Evolutionary conservation across 2,888 invertebrate species (phyloP), one percentile per base, ranked within the genome.

Genomic region (Elegia similella): DNA sequence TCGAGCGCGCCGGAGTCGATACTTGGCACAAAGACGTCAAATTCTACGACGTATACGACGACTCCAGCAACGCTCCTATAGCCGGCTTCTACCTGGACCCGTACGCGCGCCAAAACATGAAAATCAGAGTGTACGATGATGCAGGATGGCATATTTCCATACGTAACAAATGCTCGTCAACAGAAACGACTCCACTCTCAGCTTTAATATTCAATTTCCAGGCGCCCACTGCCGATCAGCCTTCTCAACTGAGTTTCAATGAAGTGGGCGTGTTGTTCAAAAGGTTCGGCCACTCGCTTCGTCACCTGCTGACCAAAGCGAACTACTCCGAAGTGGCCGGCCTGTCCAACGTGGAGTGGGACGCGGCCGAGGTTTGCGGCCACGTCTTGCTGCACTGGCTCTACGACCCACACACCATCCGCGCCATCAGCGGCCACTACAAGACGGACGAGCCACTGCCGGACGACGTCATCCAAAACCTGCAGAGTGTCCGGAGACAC

Each of bases 321-420:
- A 95, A 95, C 13, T 97, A 96, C 81, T 93, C 95, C 0, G 97
- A 98, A 79, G 93, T 98, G 0, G 94, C 97, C 2, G 98, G 98
- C 0, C 86, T 96, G 17, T 95, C 95, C 0, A 97, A 96, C 78
- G 93, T 98, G 0, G 99, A 99, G 88, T 98, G 98, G 97, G 99
- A 99, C 83, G 96, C 97, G 0, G 95, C 96, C 0, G 95, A 96
- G 75, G 94, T 98, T 0, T 95, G 96, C 61, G 95, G 96, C 0
- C 93, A 96, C 69, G 96, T 99, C 56, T 93, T 99, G 93, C 92
- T 93, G 0, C 95, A 95, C 75, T 97, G 97, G 95, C 83, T 97
- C 7, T 94, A 94, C 64, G 95, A 96, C 67, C 92, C 94, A 0
- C 73, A 87, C 17, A 92, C 92, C 1, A 78, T 94, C 34, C 88